Percentiles rank a stretch among this genome's conserved stretches.
phyloP scores from a whole-genome alignment of 1,140 invertebrate species.

The Vanessa atalanta region DNA sequence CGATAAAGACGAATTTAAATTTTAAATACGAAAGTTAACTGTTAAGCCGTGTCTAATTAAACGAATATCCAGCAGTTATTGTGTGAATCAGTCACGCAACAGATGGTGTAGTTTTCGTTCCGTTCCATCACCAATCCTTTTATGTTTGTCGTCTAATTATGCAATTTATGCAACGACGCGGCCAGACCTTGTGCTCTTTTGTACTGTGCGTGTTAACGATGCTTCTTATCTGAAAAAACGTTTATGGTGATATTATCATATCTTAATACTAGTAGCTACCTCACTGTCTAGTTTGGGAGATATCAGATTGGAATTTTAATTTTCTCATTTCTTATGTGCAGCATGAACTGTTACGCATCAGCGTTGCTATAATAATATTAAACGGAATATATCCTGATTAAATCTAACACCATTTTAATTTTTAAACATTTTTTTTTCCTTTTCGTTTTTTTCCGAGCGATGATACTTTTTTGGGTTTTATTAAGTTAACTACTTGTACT shows the following conservation, averaged over 20 bases:
- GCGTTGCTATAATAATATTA: too few relatives aligned
- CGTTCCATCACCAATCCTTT: slow-evolving; percentile 60
- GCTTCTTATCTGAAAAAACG: slow-evolving; percentile 36
- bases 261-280: slow-evolving; percentile 30
- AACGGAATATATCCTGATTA: too few relatives aligned
- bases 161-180: slow-evolving; percentile 64
- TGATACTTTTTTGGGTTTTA: too few relatives aligned
- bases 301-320: not conserved
- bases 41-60: slow-evolving; percentile 1
- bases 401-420: too few relatives aligned
- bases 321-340: not conserved
- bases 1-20: not conserved
- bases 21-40: not conserved
- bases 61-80: not conserved
- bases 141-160: slow-evolving; percentile 65
- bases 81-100: slow-evolving; percentile 3
- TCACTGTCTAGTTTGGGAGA: slow-evolving; percentile 8
- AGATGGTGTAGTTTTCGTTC: slow-evolving; percentile 27
- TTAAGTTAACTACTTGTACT: too few relatives aligned
- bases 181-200: slow-evolving; percentile 70
- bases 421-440: not conserved
- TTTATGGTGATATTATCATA: slow-evolving; percentile 37
- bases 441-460: too few relatives aligned
- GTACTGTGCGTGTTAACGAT: slow-evolving; percentile 64
- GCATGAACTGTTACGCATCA: not conserved